Evolutionary conservation across 2,888 invertebrate species (phyloP), one percentile per base, ranked within the genome.

Genomic region (Amphipyra berbera): DNA sequence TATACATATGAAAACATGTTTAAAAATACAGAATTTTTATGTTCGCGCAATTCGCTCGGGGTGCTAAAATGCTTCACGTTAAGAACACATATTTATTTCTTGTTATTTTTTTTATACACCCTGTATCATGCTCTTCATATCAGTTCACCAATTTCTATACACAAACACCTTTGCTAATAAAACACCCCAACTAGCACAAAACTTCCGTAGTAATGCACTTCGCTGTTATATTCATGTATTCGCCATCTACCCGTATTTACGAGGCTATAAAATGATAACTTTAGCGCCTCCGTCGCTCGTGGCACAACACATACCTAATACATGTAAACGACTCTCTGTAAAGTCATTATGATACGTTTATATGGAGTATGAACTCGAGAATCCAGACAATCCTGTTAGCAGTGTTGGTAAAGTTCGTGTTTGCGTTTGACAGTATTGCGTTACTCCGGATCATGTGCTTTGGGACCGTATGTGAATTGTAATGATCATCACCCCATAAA

Each of bases 211-310:
- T 41, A 49, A 15, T 54, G 47, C 47, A 57, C 1, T 48, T n/a
- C 38, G 75, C 69, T 77, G 73, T 76, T 74, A 77, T 79, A 84
- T 82, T 82, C 83, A 79, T 83, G 74, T 79, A 72, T 63, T 69
- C 73, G 52, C 76, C 80, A 78, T 82, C 82, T 78, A 71, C 68
- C 63, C 61, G 73, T 81, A 82, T 87, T 87, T 85, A 88, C 79
- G 79, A 72, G 74, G 82, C 81, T 75, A 81, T 88, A 84, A 90
- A 89, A 83, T 84, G 77, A 87, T 89, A 89, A 84, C 77, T 89
- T 87, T 69, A 82, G 72, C 81, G 77, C 81, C 81, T 72, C 12
- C 15, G 13, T 53, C 56, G 59, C 61, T 47, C 49, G 60, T 54
- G 50, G 41, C 41, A 37, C 52, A 27, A 12, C 61, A 60, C 63